Percentiles rank a stretch among this genome's conserved stretches.
Evolutionary conservation across 2,113 vertebrate species (phyloP).

Genomic region (Perca fluviatilis): DNA sequence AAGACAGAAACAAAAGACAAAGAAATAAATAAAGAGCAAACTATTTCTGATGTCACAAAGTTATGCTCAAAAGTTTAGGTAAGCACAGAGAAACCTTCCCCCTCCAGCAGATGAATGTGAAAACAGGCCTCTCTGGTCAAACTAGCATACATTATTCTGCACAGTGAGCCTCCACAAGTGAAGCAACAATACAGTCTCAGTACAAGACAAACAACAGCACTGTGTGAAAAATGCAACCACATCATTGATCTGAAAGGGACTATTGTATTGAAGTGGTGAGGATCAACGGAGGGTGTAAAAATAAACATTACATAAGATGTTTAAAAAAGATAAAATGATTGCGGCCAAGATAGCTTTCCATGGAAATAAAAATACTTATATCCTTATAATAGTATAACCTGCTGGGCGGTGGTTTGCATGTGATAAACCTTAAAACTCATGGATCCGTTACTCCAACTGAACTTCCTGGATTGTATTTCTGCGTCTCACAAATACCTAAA

Average conservation of each 20-base stretch:
- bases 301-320: background rate
- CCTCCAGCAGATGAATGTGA: background rate
- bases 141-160: background rate
- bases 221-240: background rate
- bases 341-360: background rate
- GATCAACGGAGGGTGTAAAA: background rate
- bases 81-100: background rate
- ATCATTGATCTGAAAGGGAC: slow-evolving; percentile 2
- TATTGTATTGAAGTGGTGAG: background rate
- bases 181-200: background rate
- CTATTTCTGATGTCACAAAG: slow-evolving; percentile 4
- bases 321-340: background rate
- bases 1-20: slow-evolving; percentile 18
- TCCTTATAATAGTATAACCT: background rate
- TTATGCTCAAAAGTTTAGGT: background rate
- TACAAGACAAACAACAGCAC: background rate
- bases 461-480: slow-evolving; percentile 32
- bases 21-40: background rate
- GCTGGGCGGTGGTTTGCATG: slow-evolving; percentile 2
- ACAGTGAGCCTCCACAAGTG: background rate
- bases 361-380: slow-evolving; percentile 1
- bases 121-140: background rate
- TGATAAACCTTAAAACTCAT: slow-evolving; percentile 21
- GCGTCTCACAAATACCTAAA: background rate
- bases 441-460: slow-evolving; percentile 7